A percentile compares a stretch with the other conserved stretches of the same genome.
Evolutionary conservation across 2,113 vertebrate species (phyloP).

Genomic region (Brachirus orientalis): DNA sequence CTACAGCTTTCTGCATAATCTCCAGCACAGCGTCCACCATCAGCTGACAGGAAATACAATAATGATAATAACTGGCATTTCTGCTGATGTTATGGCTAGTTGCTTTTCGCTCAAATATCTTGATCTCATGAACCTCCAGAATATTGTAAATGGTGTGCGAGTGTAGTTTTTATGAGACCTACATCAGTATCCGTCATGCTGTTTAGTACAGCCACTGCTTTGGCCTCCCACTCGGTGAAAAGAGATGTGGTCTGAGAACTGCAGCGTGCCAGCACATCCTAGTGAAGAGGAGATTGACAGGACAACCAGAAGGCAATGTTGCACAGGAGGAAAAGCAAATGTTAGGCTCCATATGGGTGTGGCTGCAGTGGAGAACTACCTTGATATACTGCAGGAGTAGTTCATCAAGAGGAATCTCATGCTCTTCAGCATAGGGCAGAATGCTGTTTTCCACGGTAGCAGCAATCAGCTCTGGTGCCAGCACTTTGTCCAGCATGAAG

Average conservation of each 20-base stretch:
- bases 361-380: conserved; percentile 72
- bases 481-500: conserved; percentile 94
- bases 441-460: conserved; percentile 85
- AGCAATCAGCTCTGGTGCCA: conserved; percentile 91
- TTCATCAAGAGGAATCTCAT: conserved; percentile 87
- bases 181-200: conserved; percentile 92
- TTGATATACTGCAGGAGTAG: conserved; percentile 93
- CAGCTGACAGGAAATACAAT: conserved; percentile 77
- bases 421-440: conserved; percentile 87
- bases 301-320: background rate
- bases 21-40: conserved; percentile 94
- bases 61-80: background rate
- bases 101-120: background rate
- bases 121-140: background rate
- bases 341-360: background rate
- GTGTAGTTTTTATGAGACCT: conserved; percentile 62
- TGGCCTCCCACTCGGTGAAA: conserved; percentile 96
- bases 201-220: conserved; percentile 90
- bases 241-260: conserved; percentile 88
- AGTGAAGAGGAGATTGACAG: conserved; percentile 1
- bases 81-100: too few relatives aligned
- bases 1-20: conserved; percentile 92
- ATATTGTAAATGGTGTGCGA: background rate
- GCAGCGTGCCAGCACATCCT: conserved; percentile 92
- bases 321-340: background rate